Evolutionary conservation across 2,888 invertebrate genomes (phyloP).

Genomic region (Polydrusus pterygomalis): DNA sequence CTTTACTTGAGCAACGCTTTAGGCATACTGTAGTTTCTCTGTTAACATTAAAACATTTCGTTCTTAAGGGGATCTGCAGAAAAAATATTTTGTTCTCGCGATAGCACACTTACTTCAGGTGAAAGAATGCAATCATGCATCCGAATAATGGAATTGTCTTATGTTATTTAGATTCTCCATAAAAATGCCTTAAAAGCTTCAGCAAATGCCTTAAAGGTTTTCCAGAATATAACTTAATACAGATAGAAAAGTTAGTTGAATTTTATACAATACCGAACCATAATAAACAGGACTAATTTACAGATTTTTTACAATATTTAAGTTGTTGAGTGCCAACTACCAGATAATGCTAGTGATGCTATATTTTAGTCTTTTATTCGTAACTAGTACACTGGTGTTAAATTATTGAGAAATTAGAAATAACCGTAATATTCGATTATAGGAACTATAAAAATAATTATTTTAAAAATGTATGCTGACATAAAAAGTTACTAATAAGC

Average conservation of each 20-base stretch:
- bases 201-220: slow-evolving; percentile 34
- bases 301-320: slow-evolving; percentile 63
- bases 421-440: neutral
- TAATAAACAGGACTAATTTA: slow-evolving; percentile 62
- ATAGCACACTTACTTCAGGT: no score
- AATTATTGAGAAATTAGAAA: neutral
- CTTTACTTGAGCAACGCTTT: no score
- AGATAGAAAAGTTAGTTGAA: slow-evolving; percentile 33
- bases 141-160: no score
- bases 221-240: slow-evolving; percentile 29
- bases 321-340: slow-evolving; percentile 72
- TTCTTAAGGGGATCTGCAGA: no score
- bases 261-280: slow-evolving; percentile 37
- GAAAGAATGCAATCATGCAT: no score
- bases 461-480: neutral
- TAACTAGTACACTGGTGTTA: neutral
- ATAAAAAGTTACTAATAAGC: neutral
- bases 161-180: neutral
- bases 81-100: no score
- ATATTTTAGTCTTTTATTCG: slow-evolving; percentile 61
- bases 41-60: no score
- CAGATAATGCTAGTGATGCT: slow-evolving; percentile 65
- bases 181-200: slow-evolving; percentile 28
- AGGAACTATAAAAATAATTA: neutral
- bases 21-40: no score